Conservation (phyloP, 2,113 vertebrate species). For the Coptodon rendalli region DNA sequence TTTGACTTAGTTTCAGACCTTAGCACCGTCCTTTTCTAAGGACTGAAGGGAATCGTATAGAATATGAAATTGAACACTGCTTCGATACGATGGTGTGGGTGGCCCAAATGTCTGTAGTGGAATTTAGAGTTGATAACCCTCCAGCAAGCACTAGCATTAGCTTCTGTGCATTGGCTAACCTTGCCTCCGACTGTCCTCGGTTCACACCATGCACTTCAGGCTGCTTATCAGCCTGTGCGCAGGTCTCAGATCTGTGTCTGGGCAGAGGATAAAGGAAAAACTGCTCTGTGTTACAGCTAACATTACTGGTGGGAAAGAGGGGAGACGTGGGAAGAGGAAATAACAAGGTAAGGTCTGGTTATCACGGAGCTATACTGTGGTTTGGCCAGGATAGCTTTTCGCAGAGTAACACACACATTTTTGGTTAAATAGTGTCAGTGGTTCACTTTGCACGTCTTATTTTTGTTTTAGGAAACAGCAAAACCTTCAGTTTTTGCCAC, state of each 20-base stretch:
- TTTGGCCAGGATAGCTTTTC: not conserved
- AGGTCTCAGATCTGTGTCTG: conserved; percentile 29
- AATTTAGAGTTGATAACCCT: conserved; percentile 5
- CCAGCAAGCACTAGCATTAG: not conserved
- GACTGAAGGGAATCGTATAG: not conserved
- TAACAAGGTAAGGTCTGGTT: not conserved
- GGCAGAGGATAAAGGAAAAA: not conserved
- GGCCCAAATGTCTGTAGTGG: not conserved
- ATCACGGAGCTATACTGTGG: not conserved
- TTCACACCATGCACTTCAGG: not conserved
- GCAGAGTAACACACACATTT: not conserved
- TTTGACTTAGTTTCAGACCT: not conserved
- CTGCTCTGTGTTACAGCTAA: not conserved
- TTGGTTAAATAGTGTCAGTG: not conserved
- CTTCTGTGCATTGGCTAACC: not conserved
- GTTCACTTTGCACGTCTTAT: not conserved
- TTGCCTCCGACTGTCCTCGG: not conserved
- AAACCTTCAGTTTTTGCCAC: not conserved
- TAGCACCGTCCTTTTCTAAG: not conserved
- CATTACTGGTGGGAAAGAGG: not conserved
- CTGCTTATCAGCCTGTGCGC: conserved; percentile 17
- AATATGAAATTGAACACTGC: not conserved
- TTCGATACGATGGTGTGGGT: not conserved
- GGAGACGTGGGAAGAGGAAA: not conserved
- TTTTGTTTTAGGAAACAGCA: not conserved